phyloP scores from a whole-genome alignment of 2,113 vertebrate genomes.

The Speoplatyrhinus poulsoni region DNA sequence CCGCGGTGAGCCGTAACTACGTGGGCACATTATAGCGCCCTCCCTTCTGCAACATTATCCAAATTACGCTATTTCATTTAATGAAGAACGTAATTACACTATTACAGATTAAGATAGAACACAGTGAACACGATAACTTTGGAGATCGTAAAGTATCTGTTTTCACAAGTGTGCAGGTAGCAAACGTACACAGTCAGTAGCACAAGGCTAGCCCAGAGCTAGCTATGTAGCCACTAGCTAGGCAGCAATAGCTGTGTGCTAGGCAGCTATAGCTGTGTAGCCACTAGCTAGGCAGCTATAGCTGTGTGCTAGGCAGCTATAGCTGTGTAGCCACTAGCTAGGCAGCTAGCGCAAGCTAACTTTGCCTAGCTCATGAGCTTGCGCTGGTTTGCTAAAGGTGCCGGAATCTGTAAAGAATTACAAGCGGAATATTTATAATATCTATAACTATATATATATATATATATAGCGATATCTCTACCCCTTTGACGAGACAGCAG shows the following conservation, averaged over 20 bases:
- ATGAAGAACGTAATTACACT: too few relatives aligned
- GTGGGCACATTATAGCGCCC: background rate
- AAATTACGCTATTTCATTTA: too few relatives aligned
- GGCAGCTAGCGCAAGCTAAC: conserved; percentile 4
- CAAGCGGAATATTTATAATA: too few relatives aligned
- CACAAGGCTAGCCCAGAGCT: background rate
- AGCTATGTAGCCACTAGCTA: too few relatives aligned
- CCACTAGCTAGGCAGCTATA: too few relatives aligned
- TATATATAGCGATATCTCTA: conserved; percentile 30
- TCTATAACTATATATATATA: too few relatives aligned
- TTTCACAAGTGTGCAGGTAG: background rate
- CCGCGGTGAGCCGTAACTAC: background rate
- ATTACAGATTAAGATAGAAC: too few relatives aligned
- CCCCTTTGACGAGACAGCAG: conserved; percentile 36
- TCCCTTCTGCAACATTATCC: background rate
- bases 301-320: too few relatives aligned
- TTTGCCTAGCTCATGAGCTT: background rate
- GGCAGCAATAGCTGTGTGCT: too few relatives aligned
- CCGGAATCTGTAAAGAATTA: too few relatives aligned
- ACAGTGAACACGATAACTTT: background rate
- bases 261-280: too few relatives aligned
- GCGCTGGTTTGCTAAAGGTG: too few relatives aligned
- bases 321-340: background rate
- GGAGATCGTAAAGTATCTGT: background rate
- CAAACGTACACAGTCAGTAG: background rate